Evolutionary conservation across 2,113 vertebrate species (phyloP).

Genomic region (Alligator sinensis): DNA sequence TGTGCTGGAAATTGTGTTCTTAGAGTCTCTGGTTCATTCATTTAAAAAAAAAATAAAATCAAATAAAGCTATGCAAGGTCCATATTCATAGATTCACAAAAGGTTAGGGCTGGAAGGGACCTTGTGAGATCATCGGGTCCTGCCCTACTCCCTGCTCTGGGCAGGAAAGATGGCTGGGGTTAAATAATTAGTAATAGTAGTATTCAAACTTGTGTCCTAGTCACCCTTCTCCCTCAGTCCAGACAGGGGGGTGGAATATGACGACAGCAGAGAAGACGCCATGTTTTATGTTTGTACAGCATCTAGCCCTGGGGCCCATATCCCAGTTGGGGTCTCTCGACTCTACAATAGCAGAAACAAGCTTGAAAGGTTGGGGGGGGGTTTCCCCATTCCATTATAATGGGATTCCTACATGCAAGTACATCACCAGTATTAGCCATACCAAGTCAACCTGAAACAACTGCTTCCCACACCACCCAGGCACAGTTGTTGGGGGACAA

Average conservation of each 20-base stretch:
- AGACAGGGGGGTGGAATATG: neutral
- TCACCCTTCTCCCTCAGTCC: neutral
- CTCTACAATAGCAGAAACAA: neutral
- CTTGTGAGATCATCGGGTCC: no score
- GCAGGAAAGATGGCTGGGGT: no score
- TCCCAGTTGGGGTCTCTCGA: conserved; percentile 23
- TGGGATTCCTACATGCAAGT: conserved; percentile 2
- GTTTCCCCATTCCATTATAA: conserved; percentile 40
- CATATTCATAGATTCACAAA: neutral
- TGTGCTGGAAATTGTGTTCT: conserved; percentile 27
- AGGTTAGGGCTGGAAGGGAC: no score
- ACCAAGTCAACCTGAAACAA: neutral
- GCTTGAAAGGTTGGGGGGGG: conserved; percentile 31
- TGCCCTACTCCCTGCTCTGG: no score
- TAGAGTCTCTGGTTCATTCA: conserved; percentile 21
- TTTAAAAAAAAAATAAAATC: conserved; percentile 29
- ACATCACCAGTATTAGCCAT: conserved; percentile 44
- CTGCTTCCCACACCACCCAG: neutral
- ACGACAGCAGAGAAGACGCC: neutral
- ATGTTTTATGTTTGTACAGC: neutral
- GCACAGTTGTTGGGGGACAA: neutral
- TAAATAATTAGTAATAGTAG: neutral
- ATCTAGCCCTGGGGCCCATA: neutral
- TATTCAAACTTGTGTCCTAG: neutral
- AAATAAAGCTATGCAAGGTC: neutral